Percentiles rank a stretch among this genome's conserved stretches.
Evolutionary conservation across 2,113 vertebrate species (phyloP).

Genomic region (Thunnus thynnus): DNA sequence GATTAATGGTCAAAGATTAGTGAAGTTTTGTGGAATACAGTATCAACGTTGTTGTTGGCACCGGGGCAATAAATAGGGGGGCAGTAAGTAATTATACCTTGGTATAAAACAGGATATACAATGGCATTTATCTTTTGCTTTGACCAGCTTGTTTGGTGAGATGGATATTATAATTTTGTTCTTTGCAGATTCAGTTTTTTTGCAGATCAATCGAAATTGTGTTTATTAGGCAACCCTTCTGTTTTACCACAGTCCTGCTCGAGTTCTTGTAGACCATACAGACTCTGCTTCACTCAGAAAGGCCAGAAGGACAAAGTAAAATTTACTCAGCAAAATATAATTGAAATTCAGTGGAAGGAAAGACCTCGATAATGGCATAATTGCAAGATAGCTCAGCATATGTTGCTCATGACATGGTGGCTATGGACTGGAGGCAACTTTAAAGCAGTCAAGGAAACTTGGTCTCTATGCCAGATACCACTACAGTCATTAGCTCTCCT

Average conservation of each 20-base stretch:
- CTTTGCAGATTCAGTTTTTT: not conserved
- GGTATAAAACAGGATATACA: not conserved
- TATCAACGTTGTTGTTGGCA: not conserved
- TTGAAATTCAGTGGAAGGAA: constrained; percentile 71
- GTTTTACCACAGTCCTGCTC: not conserved
- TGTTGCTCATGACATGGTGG: constrained; percentile 77
- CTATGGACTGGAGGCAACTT: constrained; percentile 75
- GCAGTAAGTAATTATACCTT: not conserved
- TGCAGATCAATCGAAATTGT: not conserved
- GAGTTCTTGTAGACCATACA: not conserved
- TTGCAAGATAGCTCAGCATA: constrained; percentile 77
- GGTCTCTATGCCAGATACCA: constrained; percentile 79
- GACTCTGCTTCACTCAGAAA: constrained; percentile 27
- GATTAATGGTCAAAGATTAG: not conserved
- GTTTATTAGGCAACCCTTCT: not conserved
- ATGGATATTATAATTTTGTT: not conserved
- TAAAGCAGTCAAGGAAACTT: constrained; percentile 83
- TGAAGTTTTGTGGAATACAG: not conserved
- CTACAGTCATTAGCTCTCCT: constrained; percentile 83
- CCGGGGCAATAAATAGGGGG: not conserved
- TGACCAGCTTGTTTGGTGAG: not conserved
- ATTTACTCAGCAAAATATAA: constrained; percentile 64
- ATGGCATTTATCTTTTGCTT: not conserved
- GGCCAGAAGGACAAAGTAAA: constrained; percentile 37
- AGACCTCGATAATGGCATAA: constrained; percentile 78